phyloP scores from a whole-genome alignment of 92 coral and sea anemone species.

The Epizoanthus ramosus region DNA sequence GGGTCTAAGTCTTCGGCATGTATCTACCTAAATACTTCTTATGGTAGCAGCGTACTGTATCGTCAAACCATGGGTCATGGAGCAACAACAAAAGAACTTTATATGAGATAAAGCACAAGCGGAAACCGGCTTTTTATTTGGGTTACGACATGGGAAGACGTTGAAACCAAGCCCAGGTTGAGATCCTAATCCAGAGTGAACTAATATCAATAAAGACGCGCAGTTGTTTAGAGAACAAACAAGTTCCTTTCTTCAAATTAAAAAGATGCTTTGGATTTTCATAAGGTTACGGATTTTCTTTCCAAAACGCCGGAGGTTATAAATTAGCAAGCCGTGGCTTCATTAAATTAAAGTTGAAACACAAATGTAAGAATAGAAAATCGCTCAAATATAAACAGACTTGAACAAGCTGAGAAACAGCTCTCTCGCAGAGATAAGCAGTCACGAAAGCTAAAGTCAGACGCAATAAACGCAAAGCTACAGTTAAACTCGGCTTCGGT shows the following conservation, averaged over 20 bases:
- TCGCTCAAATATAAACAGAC: conserved; percentile 3
- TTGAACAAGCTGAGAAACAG: conserved; percentile 8
- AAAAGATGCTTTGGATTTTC: background rate
- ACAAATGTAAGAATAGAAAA: conserved; percentile 17
- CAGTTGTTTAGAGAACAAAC: background rate
- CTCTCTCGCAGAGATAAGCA: background rate
- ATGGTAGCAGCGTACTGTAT: background rate
- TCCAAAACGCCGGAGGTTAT: conserved; percentile 17
- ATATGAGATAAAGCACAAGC: background rate
- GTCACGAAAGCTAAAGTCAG: conserved; percentile 2
- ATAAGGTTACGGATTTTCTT: conserved; percentile 12
- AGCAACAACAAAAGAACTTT: conserved; percentile 8
- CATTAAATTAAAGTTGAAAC: conserved; percentile 17
- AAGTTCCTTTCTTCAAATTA: background rate
- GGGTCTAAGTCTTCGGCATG: background rate
- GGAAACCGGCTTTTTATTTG: conserved; percentile 23
- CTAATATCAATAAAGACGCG: background rate
- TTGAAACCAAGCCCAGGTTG: conserved; percentile 1
- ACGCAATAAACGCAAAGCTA: background rate
- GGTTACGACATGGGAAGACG: background rate
- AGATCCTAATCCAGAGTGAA: background rate
- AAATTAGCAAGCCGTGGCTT: conserved; percentile 16
- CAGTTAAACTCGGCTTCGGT: background rate
- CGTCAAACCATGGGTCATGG: background rate
- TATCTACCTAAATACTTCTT: background rate